Evolutionary conservation across 2,797 vertebrate species (phyloP), one percentile per base, ranked within the genome.

Genomic region (Eulemur rubriventer): DNA sequence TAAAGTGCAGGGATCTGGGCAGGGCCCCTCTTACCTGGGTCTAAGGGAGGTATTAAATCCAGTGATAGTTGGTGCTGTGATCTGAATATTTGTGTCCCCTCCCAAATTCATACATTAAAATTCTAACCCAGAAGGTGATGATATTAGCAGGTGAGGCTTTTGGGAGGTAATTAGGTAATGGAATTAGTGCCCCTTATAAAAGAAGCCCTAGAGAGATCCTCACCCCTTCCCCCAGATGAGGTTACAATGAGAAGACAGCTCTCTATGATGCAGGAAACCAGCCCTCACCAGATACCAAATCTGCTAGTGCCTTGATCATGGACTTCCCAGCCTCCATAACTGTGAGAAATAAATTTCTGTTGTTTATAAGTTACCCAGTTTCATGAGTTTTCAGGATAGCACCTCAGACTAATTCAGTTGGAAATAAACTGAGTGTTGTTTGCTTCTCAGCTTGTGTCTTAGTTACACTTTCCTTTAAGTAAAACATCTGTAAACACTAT

Each of bases 401-500:
- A 55, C 50, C 70, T 87, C 43, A 69, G 59, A 38, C 26, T 35
- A 57, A 85, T 26, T 76, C 8, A 69, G 48, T 20, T 79, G 41
- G 14, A 91, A 85, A 94, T 85, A 82, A 88, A 57, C 6, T 52
- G 6, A 88, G 7, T 67, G 10, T 50, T 90, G 20, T 24, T 70
- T 69, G 28, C 20, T 76, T 69, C 43, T 41, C 61, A 82, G 17
- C 35, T 75, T 87, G 52, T 61, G 26, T 88, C 48, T 93, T 57
- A 80, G 12, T 48, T 94, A 83, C 17, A 3, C 16, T 92, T 95
- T 67, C n/a, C 24, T 73, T 72, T 48, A 85, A 57, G 12, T 65
- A 70, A 95, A 75, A 88, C 26, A n/a, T 69, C 85, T 81, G 18
- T 55, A 83, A 91, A 94, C 48, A 7, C 52, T 82, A n/a, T 59